Conservation (phyloP, 2,888 invertebrate genomes). For the Drosophila siamana region DNA sequence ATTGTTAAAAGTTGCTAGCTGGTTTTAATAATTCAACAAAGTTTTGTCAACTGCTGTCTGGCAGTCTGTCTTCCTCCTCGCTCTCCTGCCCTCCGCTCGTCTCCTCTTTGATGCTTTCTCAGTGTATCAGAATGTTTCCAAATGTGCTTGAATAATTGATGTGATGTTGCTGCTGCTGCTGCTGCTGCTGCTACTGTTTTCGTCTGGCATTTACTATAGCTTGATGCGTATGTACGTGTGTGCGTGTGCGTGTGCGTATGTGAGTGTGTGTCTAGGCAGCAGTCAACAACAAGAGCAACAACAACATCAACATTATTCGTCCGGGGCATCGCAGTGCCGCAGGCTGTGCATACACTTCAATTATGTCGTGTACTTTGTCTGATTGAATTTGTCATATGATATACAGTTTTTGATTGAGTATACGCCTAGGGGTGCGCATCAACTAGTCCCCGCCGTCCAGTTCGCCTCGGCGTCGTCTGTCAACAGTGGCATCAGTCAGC, state of each 20-base stretch:
- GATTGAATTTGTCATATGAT: conserved; percentile 80
- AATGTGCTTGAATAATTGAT: conserved; percentile 78
- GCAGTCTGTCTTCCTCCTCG: not conserved
- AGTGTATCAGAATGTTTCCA: conserved; percentile 64
- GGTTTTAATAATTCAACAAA: conserved; percentile 66
- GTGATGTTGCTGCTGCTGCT: conserved; percentile 48
- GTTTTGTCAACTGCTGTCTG: conserved; percentile 43
- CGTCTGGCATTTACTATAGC: conserved; percentile 35
- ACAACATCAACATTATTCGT: conserved; percentile 58
- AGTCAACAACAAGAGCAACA: conserved; percentile 49
- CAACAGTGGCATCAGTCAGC: conserved; percentile 43
- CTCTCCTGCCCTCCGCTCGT: not conserved
- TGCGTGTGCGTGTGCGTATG: conserved; percentile 19
- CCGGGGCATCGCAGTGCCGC: conserved; percentile 41
- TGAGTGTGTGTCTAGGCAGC: conserved; percentile 48
- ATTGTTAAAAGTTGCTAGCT: conserved; percentile 36
- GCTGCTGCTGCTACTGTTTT: conserved; percentile 46
- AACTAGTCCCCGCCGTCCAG: not conserved
- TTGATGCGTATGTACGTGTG: conserved; percentile 23
- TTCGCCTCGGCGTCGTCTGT: conserved; percentile 2
- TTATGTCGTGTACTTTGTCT: conserved; percentile 73
- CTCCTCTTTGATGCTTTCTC: conserved; percentile 14
- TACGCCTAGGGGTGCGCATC: conserved; percentile 47
- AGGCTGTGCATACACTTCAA: conserved; percentile 69
- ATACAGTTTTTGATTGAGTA: conserved; percentile 77